Percentiles rank a stretch among this genome's conserved stretches.
Evolutionary conservation across 2,113 vertebrate species (phyloP).

Genomic region (Neoarius graeffei): DNA sequence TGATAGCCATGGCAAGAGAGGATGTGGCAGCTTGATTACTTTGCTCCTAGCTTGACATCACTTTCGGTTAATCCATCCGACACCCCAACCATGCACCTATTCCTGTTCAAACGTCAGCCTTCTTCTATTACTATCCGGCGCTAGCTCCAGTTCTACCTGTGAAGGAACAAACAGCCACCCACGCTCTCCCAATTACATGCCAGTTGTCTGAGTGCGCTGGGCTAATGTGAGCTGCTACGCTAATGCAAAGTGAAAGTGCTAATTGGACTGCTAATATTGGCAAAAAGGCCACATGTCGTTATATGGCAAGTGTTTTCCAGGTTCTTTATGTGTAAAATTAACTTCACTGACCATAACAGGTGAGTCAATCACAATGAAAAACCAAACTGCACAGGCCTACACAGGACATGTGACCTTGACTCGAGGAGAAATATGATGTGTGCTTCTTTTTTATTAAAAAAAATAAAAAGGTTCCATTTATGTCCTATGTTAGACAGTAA

Average conservation of each 20-base stretch:
- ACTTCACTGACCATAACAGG: slow-evolving; percentile 34
- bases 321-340: slow-evolving; percentile 35
- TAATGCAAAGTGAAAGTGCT: slow-evolving; percentile 36
- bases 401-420: neutral
- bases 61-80: slow-evolving; percentile 44
- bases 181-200: slow-evolving; percentile 15
- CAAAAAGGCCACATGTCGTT: neutral
- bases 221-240: neutral
- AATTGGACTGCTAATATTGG: slow-evolving; percentile 33
- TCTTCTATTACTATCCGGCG: neutral
- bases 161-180: slow-evolving; percentile 22
- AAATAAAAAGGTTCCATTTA: neutral
- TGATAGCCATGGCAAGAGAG: slow-evolving; percentile 29
- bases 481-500: neutral
- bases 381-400: neutral
- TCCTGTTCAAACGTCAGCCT: slow-evolving; percentile 25
- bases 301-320: neutral
- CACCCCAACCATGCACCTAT: slow-evolving; percentile 23
- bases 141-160: slow-evolving; percentile 25
- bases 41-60: slow-evolving; percentile 36
- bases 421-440: neutral
- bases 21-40: slow-evolving; percentile 49
- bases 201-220: neutral
- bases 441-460: neutral
- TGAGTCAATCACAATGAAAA: slow-evolving; percentile 21